Evolutionary conservation across 2,888 invertebrate species (phyloP).

Genomic region (Notodonta ziczac): DNA sequence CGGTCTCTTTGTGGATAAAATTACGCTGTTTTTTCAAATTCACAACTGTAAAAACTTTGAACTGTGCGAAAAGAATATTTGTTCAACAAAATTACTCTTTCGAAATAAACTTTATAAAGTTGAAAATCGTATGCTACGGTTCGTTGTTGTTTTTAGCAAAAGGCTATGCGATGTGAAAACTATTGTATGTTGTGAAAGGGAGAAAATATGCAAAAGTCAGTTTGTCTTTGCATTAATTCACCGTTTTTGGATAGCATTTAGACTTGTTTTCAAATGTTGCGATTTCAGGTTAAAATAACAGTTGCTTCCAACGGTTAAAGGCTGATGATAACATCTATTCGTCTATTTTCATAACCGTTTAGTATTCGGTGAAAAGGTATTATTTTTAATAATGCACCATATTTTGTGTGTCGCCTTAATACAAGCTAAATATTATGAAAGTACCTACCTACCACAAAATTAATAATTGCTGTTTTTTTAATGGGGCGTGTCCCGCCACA

Average conservation of each 20-base stretch:
- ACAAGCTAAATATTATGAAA: no score
- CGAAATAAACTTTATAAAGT: background rate
- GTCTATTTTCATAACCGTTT: no score
- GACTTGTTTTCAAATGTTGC: background rate
- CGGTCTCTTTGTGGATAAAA: constrained; percentile 23
- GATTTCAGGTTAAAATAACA: background rate
- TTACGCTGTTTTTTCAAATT: constrained; percentile 24
- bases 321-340: no score
- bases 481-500: no score
- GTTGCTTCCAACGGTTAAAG: no score
- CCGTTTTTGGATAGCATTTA: background rate
- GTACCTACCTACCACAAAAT: no score
- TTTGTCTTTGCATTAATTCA: background rate
- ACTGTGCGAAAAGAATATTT: constrained; percentile 7
- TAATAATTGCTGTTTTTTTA: no score
- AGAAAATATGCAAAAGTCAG: constrained; percentile 3
- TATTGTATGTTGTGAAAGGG: background rate
- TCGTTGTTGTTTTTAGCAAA: background rate
- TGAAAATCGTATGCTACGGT: background rate
- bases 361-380: no score
- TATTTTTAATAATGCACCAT: no score
- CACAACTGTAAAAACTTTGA: constrained; percentile 16
- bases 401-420: no score
- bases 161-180: background rate
- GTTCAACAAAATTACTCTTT: constrained; percentile 5